Percentiles rank a stretch among this genome's conserved stretches.
Evolutionary conservation across 2,113 vertebrate genomes (phyloP).

Genomic region (Opisthocomus hoazin): DNA sequence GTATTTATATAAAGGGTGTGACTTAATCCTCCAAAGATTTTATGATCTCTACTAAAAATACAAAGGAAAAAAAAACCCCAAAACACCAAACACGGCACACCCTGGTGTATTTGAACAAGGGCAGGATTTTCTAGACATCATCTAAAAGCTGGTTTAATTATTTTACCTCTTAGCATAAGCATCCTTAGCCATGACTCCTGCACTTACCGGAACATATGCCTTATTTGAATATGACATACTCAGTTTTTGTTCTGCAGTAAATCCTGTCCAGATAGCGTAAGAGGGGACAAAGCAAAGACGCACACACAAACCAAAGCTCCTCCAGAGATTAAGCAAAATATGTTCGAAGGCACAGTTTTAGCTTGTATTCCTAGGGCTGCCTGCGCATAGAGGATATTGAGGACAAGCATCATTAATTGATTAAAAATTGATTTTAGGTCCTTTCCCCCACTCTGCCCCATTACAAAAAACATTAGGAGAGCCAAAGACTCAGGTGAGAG

Average conservation of each 20-base stretch:
- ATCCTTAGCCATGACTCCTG: background rate
- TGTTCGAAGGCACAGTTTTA: background rate
- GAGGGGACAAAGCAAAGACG: background rate
- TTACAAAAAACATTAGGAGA: background rate
- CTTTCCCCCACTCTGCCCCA: background rate
- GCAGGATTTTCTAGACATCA: slow-evolving; percentile 2
- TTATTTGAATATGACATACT: background rate
- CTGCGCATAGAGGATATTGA: background rate
- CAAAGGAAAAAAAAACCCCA: background rate
- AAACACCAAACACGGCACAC: background rate
- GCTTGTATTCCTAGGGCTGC: background rate
- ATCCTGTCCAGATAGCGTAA: background rate
- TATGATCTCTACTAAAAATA: slow-evolving; percentile 3
- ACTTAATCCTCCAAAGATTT: background rate
- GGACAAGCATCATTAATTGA: background rate
- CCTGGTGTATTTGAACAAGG: background rate
- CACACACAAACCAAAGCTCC: background rate
- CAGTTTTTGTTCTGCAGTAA: background rate
- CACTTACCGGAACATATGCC: background rate
- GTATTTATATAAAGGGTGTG: background rate
- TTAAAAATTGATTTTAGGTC: background rate
- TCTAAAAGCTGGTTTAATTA: background rate
- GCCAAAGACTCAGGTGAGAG: background rate
- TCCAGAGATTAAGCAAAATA: background rate
- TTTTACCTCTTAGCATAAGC: background rate